Percentiles rank a stretch among this genome's conserved stretches.
Evolutionary conservation across 2,113 vertebrate genomes (phyloP).

Genomic region (Ancistrus triradiatus): DNA sequence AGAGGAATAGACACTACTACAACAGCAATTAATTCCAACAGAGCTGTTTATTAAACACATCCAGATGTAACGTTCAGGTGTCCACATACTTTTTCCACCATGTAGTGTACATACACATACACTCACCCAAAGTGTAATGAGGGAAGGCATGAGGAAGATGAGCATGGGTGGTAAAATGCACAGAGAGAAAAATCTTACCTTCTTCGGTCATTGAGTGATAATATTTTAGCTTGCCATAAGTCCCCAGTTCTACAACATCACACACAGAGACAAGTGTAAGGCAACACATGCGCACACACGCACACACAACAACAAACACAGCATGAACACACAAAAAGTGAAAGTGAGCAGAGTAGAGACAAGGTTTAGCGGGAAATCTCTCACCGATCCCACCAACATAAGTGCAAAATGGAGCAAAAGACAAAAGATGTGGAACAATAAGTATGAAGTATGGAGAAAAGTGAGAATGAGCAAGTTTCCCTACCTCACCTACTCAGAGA

Average conservation of each 20-base stretch:
- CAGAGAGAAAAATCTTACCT: slow-evolving; percentile 43
- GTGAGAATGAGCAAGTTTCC: no score
- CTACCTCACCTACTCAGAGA: no score
- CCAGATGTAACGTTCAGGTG: no score
- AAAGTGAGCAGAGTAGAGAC: slow-evolving; percentile 38
- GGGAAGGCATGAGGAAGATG: slow-evolving; percentile 22
- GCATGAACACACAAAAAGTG: slow-evolving; percentile 16
- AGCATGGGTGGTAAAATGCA: slow-evolving; percentile 8
- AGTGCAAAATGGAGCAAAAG: slow-evolving; percentile 26
- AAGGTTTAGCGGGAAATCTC: neutral
- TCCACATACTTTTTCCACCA: no score
- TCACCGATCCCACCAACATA: slow-evolving; percentile 30
- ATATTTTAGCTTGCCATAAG: slow-evolving; percentile 52
- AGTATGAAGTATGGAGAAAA: no score
- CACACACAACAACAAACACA: slow-evolving; percentile 25
- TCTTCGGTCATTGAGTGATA: slow-evolving; percentile 50
- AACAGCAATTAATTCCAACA: no score
- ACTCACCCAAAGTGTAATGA: neutral
- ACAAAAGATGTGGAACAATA: no score
- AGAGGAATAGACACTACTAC: no score
- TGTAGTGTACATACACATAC: slow-evolving; percentile 1
- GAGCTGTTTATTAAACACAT: no score
- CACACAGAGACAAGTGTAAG: slow-evolving; percentile 41
- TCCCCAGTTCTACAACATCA: slow-evolving; percentile 48
- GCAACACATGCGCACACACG: slow-evolving; percentile 38